phyloP scores from a whole-genome alignment of 2,888 invertebrate genomes.

The Artemia sinica region DNA sequence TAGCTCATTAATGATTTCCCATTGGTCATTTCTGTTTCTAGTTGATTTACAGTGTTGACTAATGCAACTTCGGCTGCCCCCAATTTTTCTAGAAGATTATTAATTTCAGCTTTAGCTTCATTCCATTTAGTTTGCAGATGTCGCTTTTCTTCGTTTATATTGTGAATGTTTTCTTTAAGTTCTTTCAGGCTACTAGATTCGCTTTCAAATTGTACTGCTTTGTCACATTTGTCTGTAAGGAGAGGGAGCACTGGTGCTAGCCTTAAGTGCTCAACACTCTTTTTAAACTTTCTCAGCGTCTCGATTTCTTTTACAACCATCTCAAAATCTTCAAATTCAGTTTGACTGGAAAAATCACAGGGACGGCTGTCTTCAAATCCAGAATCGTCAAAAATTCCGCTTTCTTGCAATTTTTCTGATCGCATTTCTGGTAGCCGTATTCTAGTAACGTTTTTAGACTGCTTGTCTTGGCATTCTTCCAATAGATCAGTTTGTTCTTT shows the following conservation, averaged over 20 bases:
- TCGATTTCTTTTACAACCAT: constrained; percentile 10
- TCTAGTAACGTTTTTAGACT: constrained; percentile 4
- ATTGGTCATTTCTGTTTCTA: not conserved
- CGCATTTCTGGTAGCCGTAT: not conserved
- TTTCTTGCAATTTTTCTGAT: not conserved
- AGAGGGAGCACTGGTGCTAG: constrained; percentile 5
- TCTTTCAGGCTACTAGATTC: not conserved
- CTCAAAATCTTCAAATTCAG: not conserved
- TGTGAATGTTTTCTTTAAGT: not conserved
- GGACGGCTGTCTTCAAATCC: not conserved
- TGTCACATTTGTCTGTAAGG: not conserved
- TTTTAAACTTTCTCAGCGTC: not conserved
- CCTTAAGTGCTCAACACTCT: constrained; percentile 5
- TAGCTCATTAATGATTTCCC: not conserved
- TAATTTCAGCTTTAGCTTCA: not conserved
- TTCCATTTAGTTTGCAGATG: not conserved
- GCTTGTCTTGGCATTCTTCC: not conserved
- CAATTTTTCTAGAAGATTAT: not conserved
- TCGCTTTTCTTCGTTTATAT: not conserved
- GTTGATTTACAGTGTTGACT: not conserved
- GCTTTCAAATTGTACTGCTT: not conserved
- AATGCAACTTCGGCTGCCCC: constrained; percentile 4
- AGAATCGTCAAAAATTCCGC: constrained; percentile 8
- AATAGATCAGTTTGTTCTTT: not conserved
- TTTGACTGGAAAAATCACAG: not conserved